A percentile compares a stretch with the other conserved stretches of the same genome.
Evolutionary conservation across 1,140 invertebrate species (phyloP).

Genomic region (Drosophila punjabiensis): DNA sequence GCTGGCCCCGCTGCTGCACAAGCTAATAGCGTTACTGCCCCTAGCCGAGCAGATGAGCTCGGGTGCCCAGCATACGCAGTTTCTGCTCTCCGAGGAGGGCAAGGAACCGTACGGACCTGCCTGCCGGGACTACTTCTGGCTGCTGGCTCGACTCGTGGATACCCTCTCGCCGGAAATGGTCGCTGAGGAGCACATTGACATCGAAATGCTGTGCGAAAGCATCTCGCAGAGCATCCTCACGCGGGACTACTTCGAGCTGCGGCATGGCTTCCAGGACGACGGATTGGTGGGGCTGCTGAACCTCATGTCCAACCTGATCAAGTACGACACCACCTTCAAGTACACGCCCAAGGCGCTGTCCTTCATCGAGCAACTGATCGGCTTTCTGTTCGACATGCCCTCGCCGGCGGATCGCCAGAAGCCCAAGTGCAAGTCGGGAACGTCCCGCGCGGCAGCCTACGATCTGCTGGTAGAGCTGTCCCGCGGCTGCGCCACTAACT

Average conservation of each 20-base stretch:
- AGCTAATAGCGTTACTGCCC: conserved; percentile 92
- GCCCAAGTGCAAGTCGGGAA: conserved; percentile 96
- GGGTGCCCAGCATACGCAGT: conserved; percentile 86
- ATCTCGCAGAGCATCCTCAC: conserved; percentile 91
- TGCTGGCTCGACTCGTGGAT: conserved; percentile 94
- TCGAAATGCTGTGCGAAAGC: conserved; percentile 91
- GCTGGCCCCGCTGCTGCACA: conserved; percentile 92
- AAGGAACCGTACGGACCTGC: conserved; percentile 97
- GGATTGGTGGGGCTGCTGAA: conserved; percentile 95
- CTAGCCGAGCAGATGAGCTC: conserved; percentile 94
- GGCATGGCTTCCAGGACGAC: conserved; percentile 94
- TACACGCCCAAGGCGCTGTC: conserved; percentile 91
- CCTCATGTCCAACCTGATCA: conserved; percentile 93
- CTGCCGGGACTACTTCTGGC: conserved; percentile 97
- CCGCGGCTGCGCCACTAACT: conserved; percentile 94
- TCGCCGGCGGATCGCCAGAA: conserved; percentile 93
- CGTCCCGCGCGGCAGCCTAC: conserved; percentile 94
- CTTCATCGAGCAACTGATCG: conserved; percentile 91
- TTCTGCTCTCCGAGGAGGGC: conserved; percentile 90
- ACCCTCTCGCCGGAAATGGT: conserved; percentile 92
- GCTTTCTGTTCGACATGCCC: conserved; percentile 95
- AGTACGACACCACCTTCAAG: conserved; percentile 95
- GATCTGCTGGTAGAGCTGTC: conserved; percentile 95
- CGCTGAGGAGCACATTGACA: conserved; percentile 89
- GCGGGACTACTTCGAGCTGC: conserved; percentile 93